Base-by-base conservation (phyloP, 2,888 invertebrate genomes). In the Orchesellides sinensis region DNA sequence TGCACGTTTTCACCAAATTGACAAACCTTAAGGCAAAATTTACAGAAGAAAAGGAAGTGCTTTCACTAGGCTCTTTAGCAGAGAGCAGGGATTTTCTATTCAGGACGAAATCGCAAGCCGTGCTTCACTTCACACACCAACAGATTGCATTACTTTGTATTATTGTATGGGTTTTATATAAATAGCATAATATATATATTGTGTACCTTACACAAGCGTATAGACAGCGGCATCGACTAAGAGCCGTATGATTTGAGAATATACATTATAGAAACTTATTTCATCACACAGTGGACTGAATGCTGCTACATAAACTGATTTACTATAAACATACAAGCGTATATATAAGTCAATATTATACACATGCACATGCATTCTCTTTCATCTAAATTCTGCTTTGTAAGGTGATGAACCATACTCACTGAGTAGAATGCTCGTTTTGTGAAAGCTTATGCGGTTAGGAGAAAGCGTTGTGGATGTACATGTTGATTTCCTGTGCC, bases 1-100 rank as follows among this genome's bases (percentile, higher is more conserved):
- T 47, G 35, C 69, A 73, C 80, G 73, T 73, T 73, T 72, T 66
- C 32, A 56, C 80, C 59, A 80, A 80, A 80, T 80, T 80, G 73
- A 73, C 73, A 73, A 66, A 73, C 80, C 73, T 65, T n/a, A 65
- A 54, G 72, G 79, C 65, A 79, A 70, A 63, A 74, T 25, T 10
- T 1, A 17, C 17, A 59, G 59, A 21, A 19, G 45, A 25, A 63
- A 63, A 10, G 8, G 40, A 56, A 77, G 35, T 52, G 52, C 74
- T 74, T 74, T 74, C 65, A 35, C 40, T 40, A n/a, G 40, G 2
- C 40, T 2, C 10, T 14, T 14, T 40, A 32, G 10, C 52, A 12
- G 25, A 23, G 27, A 23, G 40, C 52, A 54, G 17, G 61, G 32
- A 45, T 54, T 77, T 77, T 49, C 49, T 54, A 69, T 77, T 68